Evolutionary conservation across 1,140 invertebrate genomes (phyloP).

Genomic region (Drosophila melanica): DNA sequence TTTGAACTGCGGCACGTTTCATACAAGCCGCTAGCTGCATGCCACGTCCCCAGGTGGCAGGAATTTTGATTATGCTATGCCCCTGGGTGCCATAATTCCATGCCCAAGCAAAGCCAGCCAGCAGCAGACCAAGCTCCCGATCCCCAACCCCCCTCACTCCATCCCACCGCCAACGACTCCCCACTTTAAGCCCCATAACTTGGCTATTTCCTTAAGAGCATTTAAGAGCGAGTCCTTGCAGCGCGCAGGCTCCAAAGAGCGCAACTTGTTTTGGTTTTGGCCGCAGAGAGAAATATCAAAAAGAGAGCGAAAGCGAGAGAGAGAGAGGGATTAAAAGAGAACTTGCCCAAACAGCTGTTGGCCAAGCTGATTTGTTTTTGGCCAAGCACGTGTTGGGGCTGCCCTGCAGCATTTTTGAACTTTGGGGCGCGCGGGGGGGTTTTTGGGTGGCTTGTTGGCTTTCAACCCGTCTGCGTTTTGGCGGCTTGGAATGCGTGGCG

Average conservation of each 20-base stretch:
- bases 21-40: slow-evolving; percentile 47
- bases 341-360: slow-evolving; percentile 32
- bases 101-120: slow-evolving; percentile 65
- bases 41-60: slow-evolving; percentile 73
- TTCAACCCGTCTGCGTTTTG: slow-evolving; percentile 27
- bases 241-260: slow-evolving; percentile 19
- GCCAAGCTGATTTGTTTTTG: slow-evolving; percentile 4
- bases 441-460: neutral
- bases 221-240: slow-evolving; percentile 20
- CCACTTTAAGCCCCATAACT: neutral
- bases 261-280: slow-evolving; percentile 40
- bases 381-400: slow-evolving; percentile 36
- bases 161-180: neutral
- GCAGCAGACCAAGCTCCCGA: too few relatives aligned
- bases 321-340: too few relatives aligned
- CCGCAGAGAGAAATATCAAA: neutral
- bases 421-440: neutral
- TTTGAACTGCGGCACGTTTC: slow-evolving; percentile 51
- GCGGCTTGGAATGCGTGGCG: slow-evolving; percentile 22
- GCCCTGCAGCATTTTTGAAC: neutral
- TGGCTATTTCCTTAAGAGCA: slow-evolving; percentile 22
- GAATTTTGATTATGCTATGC: slow-evolving; percentile 84
- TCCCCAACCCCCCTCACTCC: neutral
- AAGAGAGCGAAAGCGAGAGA: too few relatives aligned
- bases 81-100: slow-evolving; percentile 83